Base-by-base conservation (phyloP, 1,140 invertebrate species). In the Laupala kohalensis region DNA sequence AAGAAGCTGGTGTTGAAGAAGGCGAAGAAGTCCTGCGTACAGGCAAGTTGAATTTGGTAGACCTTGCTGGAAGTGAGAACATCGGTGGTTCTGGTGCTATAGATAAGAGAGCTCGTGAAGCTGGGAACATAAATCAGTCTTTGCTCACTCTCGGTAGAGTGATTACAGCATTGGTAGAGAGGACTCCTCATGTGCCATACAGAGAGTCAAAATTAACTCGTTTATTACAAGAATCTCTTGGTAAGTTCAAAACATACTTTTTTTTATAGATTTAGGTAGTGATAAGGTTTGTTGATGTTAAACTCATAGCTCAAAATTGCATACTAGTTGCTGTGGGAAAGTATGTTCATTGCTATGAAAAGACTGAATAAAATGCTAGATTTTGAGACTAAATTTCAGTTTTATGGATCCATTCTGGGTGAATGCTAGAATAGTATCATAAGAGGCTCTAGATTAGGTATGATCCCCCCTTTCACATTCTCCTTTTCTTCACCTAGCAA, bases 41-140 rank as follows among this genome's bases (percentile, higher is more conserved):
- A 68, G 88, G 88, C 30, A 90, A 90, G 77, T 78, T 89, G 13
- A 86, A 90, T 77, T 78, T 89, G 71, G 87, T 87, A 25, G 89
- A 90, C 81, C 80, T 91, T 73, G 89, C 89, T 66, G 89, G 89
- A 0, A 87, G 86, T 76, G 89, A 91, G 76, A 89, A 88, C 77
- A 87, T 90, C 76, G 87, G 87, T 2, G 77, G 88, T 25, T 89
- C 87, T 13, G 89, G 89, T 25, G 88, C 89, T 6, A 82, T 86
- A 19, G 87, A 89, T 69, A 87, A 87, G 75, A 72, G 87, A 72
- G 88, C 88, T 9, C 76, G 88, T 68, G 89, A 90, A 80, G 89
- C 89, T 26, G 86, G 86, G 3, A 88, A 85, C 74, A 90, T 90
- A 69, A 90, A 90, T 77, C 85, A 88, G 76, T 86, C 84, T 72